These are phyloP conservation scores for Drymonia ruficornis DNA, from an alignment of 2,888 invertebrate genomes.

Conservation along the genomic window DNA sequence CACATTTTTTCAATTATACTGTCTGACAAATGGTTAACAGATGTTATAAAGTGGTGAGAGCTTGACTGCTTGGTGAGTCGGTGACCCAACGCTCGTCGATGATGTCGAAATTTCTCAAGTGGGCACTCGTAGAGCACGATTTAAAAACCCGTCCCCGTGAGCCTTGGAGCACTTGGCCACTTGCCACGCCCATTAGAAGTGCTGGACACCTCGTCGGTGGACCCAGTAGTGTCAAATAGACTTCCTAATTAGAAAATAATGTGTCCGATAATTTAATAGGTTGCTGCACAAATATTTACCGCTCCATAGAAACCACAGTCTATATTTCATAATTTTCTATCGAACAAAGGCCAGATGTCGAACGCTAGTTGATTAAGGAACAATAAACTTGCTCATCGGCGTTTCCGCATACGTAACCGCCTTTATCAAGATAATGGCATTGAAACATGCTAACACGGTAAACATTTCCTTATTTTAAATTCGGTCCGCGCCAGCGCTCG, in stretches of 20 bases:
- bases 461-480: constrained; percentile 60
- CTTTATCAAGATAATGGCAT: constrained; percentile 75
- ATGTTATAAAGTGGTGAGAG: constrained; percentile 47
- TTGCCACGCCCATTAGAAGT: constrained; percentile 74
- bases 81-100: constrained; percentile 53
- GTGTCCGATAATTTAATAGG: constrained; percentile 8
- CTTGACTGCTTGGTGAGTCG: constrained; percentile 48
- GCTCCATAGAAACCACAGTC: constrained; percentile 9
- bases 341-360: constrained; percentile 66
- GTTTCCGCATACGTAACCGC: constrained; percentile 76
- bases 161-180: constrained; percentile 73
- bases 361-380: constrained; percentile 61
- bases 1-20: constrained; percentile 27
- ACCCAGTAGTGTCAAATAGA: constrained; percentile 30
- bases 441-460: constrained; percentile 66
- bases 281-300: constrained; percentile 6
- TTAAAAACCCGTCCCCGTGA: constrained; percentile 72
- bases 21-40: constrained; percentile 46
- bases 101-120: constrained; percentile 74
- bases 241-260: constrained; percentile 40
- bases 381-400: constrained; percentile 65
- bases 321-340: constrained; percentile 35
- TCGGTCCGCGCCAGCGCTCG: constrained; percentile 18
- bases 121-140: constrained; percentile 63
- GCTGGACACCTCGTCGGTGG: constrained; percentile 52